A percentile compares a stretch with the other conserved stretches of the same genome.
Evolutionary conservation across 2,113 vertebrate species (phyloP).

Genomic region (Willisornis vidua): DNA sequence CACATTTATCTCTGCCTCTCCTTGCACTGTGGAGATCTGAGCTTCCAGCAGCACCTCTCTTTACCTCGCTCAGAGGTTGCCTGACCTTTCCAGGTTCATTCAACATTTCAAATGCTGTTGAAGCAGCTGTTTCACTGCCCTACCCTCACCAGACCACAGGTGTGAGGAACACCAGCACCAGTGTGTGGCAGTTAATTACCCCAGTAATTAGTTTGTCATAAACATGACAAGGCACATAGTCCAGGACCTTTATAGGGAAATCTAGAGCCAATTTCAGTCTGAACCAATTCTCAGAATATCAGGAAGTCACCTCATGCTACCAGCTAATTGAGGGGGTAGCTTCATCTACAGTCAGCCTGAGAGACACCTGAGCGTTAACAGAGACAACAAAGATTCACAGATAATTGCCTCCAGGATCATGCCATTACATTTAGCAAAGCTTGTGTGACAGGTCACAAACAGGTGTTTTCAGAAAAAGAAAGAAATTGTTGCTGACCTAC

Average conservation of each 20-base stretch:
- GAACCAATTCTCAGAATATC: conserved; percentile 1
- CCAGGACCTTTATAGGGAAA: background rate
- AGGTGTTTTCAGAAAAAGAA: background rate
- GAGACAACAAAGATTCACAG: background rate
- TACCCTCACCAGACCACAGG: background rate
- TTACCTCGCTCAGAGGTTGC: fast-evolving
- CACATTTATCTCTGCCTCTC: background rate
- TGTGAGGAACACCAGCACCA: background rate
- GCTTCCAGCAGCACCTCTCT: background rate
- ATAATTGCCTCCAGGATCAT: background rate
- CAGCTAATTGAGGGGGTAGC: background rate
- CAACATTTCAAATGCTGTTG: background rate
- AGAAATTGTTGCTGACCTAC: background rate
- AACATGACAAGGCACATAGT: background rate
- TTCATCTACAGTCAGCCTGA: background rate
- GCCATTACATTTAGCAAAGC: background rate
- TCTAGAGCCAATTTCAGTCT: background rate
- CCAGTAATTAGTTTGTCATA: background rate
- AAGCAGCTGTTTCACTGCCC: background rate
- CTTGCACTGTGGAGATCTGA: background rate
- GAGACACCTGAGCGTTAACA: background rate
- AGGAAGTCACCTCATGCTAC: background rate
- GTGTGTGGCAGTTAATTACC: background rate
- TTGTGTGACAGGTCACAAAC: background rate
- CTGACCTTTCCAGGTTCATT: background rate